Conservation (phyloP, 2,797 vertebrate species). For the Oophaga sylvatica region DNA sequence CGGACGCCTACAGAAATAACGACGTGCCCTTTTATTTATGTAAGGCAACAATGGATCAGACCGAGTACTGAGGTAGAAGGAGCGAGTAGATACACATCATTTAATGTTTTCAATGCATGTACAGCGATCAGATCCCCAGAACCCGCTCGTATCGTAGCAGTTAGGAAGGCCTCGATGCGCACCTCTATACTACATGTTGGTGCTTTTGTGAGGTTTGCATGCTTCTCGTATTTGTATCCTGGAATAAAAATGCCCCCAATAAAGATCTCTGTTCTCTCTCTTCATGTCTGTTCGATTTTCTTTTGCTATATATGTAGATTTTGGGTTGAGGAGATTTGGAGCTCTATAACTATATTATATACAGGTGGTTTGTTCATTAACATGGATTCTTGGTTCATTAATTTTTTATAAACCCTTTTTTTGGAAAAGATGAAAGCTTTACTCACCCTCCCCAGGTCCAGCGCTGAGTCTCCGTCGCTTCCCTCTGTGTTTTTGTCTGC, state of each 20-base stretch:
- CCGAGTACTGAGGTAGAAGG: background rate
- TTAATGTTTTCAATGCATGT: constrained; percentile 54
- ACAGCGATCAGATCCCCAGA: background rate
- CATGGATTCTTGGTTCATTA: too few relatives aligned
- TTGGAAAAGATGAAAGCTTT: too few relatives aligned
- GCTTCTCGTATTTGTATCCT: constrained; percentile 49
- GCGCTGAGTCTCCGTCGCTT: too few relatives aligned
- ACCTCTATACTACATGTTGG: constrained; percentile 40
- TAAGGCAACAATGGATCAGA: background rate
- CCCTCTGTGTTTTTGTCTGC: too few relatives aligned
- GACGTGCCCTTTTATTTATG: background rate
- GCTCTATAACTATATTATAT: background rate
- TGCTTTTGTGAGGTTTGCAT: constrained; percentile 55
- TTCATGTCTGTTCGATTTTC: background rate
- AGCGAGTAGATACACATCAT: background rate
- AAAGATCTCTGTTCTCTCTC: constrained; percentile 49
- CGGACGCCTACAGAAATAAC: background rate
- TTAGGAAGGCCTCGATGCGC: constrained; percentile 31
- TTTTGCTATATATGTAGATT: background rate
- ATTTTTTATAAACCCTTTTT: too few relatives aligned
- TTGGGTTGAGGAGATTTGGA: background rate
- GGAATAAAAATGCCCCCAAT: constrained; percentile 32
- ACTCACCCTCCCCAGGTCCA: too few relatives aligned
- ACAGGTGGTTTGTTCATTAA: too few relatives aligned
- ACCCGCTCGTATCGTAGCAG: constrained; percentile 5